phyloP scores from a whole-genome alignment of 2,888 invertebrate species.

The Adelognathus sp. region DNA sequence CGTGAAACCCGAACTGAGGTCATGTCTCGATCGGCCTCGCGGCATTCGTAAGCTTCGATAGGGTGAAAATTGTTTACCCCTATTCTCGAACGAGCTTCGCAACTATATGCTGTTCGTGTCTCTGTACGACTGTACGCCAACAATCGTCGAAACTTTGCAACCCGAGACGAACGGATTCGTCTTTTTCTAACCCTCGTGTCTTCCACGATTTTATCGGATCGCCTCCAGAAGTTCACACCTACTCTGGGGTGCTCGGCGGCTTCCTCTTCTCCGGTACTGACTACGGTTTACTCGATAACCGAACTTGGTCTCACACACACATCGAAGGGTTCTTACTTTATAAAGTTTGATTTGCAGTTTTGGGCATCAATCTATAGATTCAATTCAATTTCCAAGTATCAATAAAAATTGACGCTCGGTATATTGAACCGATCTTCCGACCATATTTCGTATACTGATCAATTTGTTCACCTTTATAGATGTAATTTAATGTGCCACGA shows the following conservation, averaged over 20 bases:
- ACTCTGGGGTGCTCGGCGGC: conserved; percentile 12
- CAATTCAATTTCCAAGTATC: no score
- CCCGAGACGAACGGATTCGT: conserved; percentile 14
- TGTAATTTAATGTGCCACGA: no score
- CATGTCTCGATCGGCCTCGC: neutral
- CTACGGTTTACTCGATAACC: neutral
- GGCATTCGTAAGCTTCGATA: conserved; percentile 6
- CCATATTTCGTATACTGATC: no score
- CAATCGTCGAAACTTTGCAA: conserved; percentile 33
- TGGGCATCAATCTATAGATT: no score
- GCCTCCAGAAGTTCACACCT: conserved; percentile 16
- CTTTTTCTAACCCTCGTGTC: conserved; percentile 9
- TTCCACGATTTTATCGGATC: conserved; percentile 38
- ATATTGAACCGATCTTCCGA: no score
- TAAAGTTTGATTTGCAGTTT: no score
- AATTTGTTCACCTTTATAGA: no score
- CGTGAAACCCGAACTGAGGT: neutral
- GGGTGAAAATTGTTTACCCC: conserved; percentile 24
- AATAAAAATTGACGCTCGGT: no score
- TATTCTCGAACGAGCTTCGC: neutral
- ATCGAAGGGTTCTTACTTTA: no score
- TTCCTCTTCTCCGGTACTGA: neutral
- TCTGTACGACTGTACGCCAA: neutral
- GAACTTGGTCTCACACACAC: no score
- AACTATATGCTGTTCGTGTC: neutral